phyloP scores from a whole-genome alignment of 2,888 invertebrate species.

The Phaonia tiefii region DNA sequence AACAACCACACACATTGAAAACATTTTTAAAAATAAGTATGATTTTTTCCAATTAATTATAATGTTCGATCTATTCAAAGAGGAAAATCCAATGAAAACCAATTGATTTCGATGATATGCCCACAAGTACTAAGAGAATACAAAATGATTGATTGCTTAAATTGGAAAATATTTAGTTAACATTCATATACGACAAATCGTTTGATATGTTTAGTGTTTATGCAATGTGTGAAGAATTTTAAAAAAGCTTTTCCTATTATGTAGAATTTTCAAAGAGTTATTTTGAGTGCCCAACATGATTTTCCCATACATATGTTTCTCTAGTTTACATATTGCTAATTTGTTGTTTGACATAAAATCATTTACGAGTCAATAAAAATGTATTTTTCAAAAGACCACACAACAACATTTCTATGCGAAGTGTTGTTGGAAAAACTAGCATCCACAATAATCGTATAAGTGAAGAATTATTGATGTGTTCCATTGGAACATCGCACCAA shows the following conservation, averaged over 20 bases:
- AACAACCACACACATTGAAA: conserved; percentile 31
- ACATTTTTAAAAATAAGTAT: conserved; percentile 34
- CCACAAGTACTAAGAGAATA: not conserved
- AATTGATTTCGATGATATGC: not conserved
- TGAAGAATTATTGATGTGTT: conserved; percentile 54
- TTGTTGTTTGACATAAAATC: conserved; percentile 65
- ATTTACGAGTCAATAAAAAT: conserved; percentile 65
- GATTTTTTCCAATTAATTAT: conserved; percentile 52
- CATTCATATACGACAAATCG: conserved; percentile 34
- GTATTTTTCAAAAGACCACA: conserved; percentile 5
- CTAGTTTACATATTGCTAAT: conserved; percentile 58
- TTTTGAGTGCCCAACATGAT: not conserved
- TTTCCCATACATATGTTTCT: conserved; percentile 9
- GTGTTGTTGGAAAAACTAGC: conserved; percentile 1
- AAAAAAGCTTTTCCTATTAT: conserved; percentile 15
- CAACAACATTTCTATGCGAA: conserved; percentile 12
- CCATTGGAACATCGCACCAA: conserved; percentile 11
- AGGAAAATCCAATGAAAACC: too few species aligned
- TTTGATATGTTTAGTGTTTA: conserved; percentile 14
- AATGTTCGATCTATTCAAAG: conserved; percentile 15
- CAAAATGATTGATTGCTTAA: conserved; percentile 39
- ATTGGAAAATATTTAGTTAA: not conserved
- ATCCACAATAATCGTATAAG: conserved; percentile 9
- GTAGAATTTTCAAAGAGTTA: not conserved
- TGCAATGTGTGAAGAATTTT: conserved; percentile 21